phyloP scores from a whole-genome alignment of 2,888 invertebrate species.

The Tromatobia lineatoria region DNA sequence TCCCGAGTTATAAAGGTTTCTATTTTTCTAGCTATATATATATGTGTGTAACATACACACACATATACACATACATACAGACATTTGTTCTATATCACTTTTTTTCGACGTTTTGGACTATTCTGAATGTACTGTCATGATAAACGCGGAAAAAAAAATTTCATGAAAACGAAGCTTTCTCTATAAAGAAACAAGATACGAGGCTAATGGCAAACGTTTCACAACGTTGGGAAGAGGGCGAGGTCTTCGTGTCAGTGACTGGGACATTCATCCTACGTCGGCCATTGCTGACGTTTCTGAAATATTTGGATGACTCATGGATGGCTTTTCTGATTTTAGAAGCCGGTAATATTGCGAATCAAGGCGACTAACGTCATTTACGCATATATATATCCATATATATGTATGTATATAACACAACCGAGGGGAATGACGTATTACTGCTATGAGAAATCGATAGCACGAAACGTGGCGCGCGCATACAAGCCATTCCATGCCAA shows the following conservation, averaged over 20 bases:
- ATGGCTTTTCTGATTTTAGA: background rate
- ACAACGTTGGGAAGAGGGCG: background rate
- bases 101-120: no score
- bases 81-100: no score
- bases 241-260: background rate
- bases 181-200: no score
- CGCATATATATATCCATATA: background rate
- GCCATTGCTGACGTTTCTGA: background rate
- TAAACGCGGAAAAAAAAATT: no score
- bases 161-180: background rate
- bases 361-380: background rate
- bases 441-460: slow-evolving; percentile 32
- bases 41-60: no score
- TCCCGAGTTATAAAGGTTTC: no score
- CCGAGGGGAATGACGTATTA: background rate
- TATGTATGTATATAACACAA: background rate
- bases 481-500: no score
- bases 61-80: no score
- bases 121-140: no score
- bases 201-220: background rate
- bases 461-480: background rate
- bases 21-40: no score
- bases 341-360: background rate
- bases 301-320: slow-evolving; percentile 1
- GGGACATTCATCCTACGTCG: background rate